Conservation (phyloP, 1,140 invertebrate species). For the Mercenaria mercenaria region DNA sequence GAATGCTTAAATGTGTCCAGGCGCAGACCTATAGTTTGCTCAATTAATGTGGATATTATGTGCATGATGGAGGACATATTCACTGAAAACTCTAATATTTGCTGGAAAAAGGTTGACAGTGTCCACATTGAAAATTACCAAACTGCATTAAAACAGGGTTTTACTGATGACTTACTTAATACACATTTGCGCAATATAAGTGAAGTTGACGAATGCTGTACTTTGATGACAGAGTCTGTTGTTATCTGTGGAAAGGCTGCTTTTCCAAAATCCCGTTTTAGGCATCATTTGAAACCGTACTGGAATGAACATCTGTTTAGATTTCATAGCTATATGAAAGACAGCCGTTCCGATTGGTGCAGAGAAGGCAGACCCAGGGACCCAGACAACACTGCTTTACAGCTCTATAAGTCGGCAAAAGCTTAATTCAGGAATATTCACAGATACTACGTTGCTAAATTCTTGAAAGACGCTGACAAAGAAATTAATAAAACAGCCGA, state of each 20-base stretch:
- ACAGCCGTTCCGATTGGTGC: not conserved
- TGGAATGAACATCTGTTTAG: not conserved
- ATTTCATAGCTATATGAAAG: not conserved
- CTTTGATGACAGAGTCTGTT: not conserved
- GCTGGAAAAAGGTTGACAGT: too few relatives aligned
- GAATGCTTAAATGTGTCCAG: conserved; percentile 44
- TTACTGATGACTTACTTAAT: not conserved
- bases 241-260: not conserved
- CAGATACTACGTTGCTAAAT: too few relatives aligned
- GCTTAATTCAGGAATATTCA: too few relatives aligned
- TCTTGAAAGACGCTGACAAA: too few relatives aligned
- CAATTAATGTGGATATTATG: not conserved
- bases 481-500: too few relatives aligned
- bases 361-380: not conserved
- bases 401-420: too few relatives aligned
- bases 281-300: too few relatives aligned
- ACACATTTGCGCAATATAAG: not conserved
- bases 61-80: not conserved
- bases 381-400: too few relatives aligned
- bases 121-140: not conserved
- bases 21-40: not conserved
- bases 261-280: not conserved
- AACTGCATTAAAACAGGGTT: not conserved
- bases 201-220: not conserved
- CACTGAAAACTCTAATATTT: not conserved